Evolutionary conservation across 1,140 invertebrate species (phyloP), one percentile per base, ranked within the genome.

Genomic region (Drosophila leontia): DNA sequence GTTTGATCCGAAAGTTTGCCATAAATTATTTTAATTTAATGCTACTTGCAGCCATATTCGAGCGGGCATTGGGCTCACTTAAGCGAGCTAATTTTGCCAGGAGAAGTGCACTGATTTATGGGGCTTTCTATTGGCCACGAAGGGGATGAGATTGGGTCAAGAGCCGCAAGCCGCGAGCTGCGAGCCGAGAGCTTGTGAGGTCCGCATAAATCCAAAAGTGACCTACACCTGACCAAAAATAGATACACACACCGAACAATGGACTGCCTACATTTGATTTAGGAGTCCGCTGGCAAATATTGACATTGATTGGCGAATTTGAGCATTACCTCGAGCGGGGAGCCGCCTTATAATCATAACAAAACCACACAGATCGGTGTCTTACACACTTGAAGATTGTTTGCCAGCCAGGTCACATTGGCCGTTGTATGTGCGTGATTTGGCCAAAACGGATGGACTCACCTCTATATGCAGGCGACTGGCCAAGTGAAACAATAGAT

Each of bases 11-110:
- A 72, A 71, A 71, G 69, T 58, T 75, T 64, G 75, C 63, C 51
- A 80, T 86, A 82, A 86, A 80, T 87, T 80, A 79, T 79, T 63
- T 80, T 70, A 83, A 76, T 63, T 83, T 65, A 62, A 65, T 79
- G 77, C 64, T 82, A 77, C 75, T 69, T 76, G 65, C 63, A 75
- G 56, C 57, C 56, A 32, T 60, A 45, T 76, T 61, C 47, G 60
- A 78, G 41, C 55, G 32, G 60, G 32, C 57, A 80, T 78, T 75
- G 41, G 35, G 45, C 47, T 82, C 42, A 72, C 45, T 80, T 60
- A 75, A 74, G 59, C 65, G 59, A 50, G 34, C 51, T 58, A 62
- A 68, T 71, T 72, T 72, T n/a, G 37, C 35, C 44, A 48, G 44
- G 53, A 19, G 62, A 47, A 57, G 44, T 78, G 64, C 51, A 57